Evolutionary conservation across 2,888 invertebrate species (phyloP).

Genomic region (Harpalus rufipes): DNA sequence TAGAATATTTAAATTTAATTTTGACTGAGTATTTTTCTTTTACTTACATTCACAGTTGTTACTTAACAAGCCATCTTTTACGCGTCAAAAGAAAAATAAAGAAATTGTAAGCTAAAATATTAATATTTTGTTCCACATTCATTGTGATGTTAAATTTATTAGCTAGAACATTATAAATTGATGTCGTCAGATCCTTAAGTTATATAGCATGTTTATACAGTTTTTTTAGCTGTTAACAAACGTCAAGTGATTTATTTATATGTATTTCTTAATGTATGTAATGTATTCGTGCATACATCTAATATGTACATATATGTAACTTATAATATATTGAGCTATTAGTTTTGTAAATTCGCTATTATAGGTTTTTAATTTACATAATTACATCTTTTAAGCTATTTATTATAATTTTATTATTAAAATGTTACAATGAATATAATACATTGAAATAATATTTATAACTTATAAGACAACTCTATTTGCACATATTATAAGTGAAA

Average conservation of each 20-base stretch:
- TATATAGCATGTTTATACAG: slow-evolving; percentile 7
- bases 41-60: too few species aligned
- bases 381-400: neutral
- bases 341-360: slow-evolving; percentile 1
- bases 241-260: neutral
- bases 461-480: too few species aligned
- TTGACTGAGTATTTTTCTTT: too few species aligned
- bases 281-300: neutral
- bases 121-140: neutral
- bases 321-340: neutral
- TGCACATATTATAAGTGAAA: too few species aligned
- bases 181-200: slow-evolving; percentile 3
- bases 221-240: neutral
- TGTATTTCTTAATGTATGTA: slow-evolving; percentile 6
- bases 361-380: neutral
- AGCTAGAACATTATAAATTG: neutral
- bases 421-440: too few species aligned
- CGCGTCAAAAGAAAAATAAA: neutral
- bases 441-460: too few species aligned
- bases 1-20: too few species aligned
- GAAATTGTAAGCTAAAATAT: neutral
- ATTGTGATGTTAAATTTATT: neutral
- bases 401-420: too few species aligned
- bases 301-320: neutral
- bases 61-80: too few species aligned